These are phyloP conservation scores for Heliconius charithonia DNA, from an alignment of 2,888 invertebrate genomes.

Conservation along the genomic window DNA sequence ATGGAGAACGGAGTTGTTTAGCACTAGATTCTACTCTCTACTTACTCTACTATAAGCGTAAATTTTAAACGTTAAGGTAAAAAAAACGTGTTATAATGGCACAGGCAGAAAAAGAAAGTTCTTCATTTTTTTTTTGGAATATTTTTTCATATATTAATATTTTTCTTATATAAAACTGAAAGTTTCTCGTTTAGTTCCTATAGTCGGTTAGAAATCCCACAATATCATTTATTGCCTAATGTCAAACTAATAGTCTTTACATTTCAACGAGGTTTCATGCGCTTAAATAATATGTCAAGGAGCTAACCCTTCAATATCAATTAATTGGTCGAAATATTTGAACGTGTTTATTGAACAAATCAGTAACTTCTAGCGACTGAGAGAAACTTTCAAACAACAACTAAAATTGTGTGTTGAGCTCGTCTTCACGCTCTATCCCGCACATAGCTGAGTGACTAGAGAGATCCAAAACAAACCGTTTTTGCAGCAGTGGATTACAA, in stretches of 20 bases:
- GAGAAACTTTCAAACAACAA: no score
- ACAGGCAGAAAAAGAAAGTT: no score
- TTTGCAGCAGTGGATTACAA: no score
- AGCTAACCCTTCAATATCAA: constrained; percentile 20
- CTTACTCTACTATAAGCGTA: no score
- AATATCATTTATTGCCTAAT: not conserved
- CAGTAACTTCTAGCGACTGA: no score
- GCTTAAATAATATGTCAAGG: constrained; percentile 7
- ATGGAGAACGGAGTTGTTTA: no score
- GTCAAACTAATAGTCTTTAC: not conserved
- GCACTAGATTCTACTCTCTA: no score
- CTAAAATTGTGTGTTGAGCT: no score
- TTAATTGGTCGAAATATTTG: constrained; percentile 20
- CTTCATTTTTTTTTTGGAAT: not conserved
- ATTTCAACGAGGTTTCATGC: not conserved
- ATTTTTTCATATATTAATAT: not conserved
- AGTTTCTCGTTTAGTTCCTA: not conserved
- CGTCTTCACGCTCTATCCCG: no score
- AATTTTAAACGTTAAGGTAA: no score
- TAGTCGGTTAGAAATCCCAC: not conserved
- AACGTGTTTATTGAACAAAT: not conserved
- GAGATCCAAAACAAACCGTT: no score
- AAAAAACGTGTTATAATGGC: not conserved
- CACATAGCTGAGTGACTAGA: no score
- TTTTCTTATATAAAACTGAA: not conserved